Evolutionary conservation across 1,140 invertebrate species (phyloP).

Genomic region (Pseudomyrmex gracilis): DNA sequence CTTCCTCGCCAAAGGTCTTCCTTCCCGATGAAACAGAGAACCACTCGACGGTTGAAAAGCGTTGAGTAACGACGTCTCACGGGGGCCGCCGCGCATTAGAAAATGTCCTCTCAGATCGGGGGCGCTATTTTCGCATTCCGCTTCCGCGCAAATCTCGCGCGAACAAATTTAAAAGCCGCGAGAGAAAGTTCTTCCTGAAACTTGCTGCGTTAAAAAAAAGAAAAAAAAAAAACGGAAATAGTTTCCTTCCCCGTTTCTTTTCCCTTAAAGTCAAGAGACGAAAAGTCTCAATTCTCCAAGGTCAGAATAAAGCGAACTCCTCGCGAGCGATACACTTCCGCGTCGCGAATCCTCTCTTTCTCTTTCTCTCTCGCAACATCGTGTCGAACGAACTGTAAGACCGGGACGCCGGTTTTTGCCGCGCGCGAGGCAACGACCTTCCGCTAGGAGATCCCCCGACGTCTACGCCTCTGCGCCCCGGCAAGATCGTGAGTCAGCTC

Average conservation of each 20-base stretch:
- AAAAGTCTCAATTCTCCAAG: neutral
- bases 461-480: conserved; percentile 71
- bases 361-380: neutral
- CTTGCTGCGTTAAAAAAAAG: no score
- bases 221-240: no score
- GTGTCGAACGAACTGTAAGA: neutral
- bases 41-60: no score
- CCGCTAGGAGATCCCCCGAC: conserved; percentile 24
- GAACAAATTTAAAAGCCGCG: no score
- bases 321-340: conserved; percentile 39
- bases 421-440: conserved; percentile 49
- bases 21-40: no score
- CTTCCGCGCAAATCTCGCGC: no score
- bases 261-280: neutral
- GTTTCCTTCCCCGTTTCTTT: neutral
- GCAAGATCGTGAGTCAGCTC: conserved; percentile 76
- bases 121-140: no score
- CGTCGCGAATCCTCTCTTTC: conserved; percentile 9
- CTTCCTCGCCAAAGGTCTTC: no score
- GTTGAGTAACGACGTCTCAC: no score
- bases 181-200: no score
- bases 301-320: neutral
- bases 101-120: no score
- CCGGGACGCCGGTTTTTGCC: conserved; percentile 8
- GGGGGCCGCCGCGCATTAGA: no score